Evolutionary conservation across 2,888 invertebrate genomes (phyloP).

Genomic region (Sarcophaga caerulescens): DNA sequence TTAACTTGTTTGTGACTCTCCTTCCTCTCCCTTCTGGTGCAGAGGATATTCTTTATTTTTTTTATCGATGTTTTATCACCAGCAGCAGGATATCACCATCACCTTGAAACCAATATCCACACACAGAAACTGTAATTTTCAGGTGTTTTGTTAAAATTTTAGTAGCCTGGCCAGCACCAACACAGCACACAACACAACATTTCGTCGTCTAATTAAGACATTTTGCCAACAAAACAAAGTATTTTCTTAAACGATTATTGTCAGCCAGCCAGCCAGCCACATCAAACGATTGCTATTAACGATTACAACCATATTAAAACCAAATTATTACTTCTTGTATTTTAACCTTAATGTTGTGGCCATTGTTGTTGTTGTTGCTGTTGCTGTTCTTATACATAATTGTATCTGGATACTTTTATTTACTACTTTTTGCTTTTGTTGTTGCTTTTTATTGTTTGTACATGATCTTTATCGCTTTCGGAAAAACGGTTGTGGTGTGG

Average conservation of each 20-base stretch:
- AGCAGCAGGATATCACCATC: slow-evolving; percentile 56
- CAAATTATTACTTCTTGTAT: background rate
- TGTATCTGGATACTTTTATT: slow-evolving; percentile 7
- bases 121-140: slow-evolving; percentile 38
- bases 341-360: slow-evolving; percentile 1
- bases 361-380: slow-evolving; percentile 16
- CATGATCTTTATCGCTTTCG: slow-evolving; percentile 55
- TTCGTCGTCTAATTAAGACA: slow-evolving; percentile 61
- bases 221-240: background rate
- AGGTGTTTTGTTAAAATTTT: slow-evolving; percentile 56
- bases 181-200: background rate
- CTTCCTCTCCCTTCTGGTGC: background rate
- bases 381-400: too few species aligned
- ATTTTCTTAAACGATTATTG: background rate
- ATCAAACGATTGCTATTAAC: background rate
- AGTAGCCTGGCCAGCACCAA: background rate
- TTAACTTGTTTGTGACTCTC: slow-evolving; percentile 27
- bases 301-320: background rate
- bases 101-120: slow-evolving; percentile 2
- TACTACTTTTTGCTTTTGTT: background rate
- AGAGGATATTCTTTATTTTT: background rate
- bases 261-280: too few species aligned
- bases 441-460: slow-evolving; percentile 40
- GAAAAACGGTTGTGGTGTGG: background rate
- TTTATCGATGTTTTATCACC: slow-evolving; percentile 32